Evolutionary conservation across 2,888 invertebrate species (phyloP), one percentile per base, ranked within the genome.

Genomic region (Protula sp.): DNA sequence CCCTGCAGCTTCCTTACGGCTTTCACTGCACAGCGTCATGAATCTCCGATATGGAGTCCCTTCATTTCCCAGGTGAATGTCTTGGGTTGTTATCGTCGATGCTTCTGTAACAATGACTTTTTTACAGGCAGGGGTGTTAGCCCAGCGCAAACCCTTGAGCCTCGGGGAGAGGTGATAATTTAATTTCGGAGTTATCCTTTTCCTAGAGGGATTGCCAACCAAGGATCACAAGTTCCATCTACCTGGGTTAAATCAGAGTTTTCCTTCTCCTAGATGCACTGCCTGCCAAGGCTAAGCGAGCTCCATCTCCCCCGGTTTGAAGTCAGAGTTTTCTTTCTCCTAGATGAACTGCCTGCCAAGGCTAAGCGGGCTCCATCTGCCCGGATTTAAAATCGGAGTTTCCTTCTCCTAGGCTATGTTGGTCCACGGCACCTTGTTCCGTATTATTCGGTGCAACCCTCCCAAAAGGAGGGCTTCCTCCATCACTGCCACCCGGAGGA

Each of bases 401-500:
- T 50, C 50, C 24, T 50, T 50, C 50, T 50, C 50, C 50, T 50
- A 50, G 50, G 9, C 50, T 50, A 50, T 50, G 50, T 50, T 50
- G 50, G 50, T 50, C 50, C 50, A 50, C 50, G 50, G 24, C 24
- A 22, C 50, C 24, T 50, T 50, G 24, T 50, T 50, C 50, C 50
- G 9, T 50, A 50, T 50, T 50, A 50, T 50, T 50, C 24, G 24
- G 14, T 22, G 50, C 50, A 24, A 50, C 50, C 50, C 50, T 26
- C 50, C 24, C n/a, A 9, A 5, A 24, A 50, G 50, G 50, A 50
- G 50, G 50, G 50, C 50, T 50, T 50, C 50, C 50, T 26, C 50
- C 50, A 50, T 50, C 50, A 38, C 38, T 24, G 50, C 50, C 50
- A 50, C 50, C 50, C 50, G 24, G 24, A 26, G 50, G 50, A 50